These are phyloP conservation scores for Parus major DNA, from an alignment of 2,113 vertebrate genomes.

Conservation along the genomic window DNA sequence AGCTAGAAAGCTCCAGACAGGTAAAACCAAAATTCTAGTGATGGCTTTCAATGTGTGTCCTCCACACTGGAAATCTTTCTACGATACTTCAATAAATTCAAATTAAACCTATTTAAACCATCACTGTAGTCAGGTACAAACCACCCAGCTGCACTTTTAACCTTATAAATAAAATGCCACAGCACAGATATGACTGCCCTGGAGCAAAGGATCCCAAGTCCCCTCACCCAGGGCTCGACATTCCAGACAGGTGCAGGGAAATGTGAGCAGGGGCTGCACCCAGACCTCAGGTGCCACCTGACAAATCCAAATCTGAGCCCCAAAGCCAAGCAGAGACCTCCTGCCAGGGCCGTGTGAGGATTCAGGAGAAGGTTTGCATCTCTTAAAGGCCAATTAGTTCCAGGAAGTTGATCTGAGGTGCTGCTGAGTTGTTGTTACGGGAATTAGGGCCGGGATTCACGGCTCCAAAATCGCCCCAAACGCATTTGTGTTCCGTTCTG, in stretches of 20 bases:
- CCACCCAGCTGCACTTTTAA: neutral
- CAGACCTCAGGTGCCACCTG: neutral
- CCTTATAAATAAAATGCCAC: neutral
- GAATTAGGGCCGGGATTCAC: neutral
- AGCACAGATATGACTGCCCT: neutral
- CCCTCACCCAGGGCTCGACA: neutral
- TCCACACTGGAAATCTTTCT: neutral
- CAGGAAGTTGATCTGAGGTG: neutral
- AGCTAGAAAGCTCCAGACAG: neutral
- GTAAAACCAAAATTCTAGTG: neutral
- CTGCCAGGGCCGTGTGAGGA: accelerated
- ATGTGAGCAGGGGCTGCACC: neutral
- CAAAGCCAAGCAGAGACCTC: neutral
- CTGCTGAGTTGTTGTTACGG: neutral
- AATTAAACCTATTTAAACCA: neutral
- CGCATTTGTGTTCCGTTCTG: neutral
- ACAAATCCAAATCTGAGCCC: neutral
- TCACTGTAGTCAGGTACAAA: neutral
- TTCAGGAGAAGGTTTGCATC: neutral
- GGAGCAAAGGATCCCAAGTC: neutral
- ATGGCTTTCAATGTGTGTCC: neutral
- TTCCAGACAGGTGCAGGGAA: neutral
- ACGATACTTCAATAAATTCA: neutral
- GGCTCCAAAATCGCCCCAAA: neutral
- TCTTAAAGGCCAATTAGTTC: neutral